These are phyloP conservation scores for Lipophrys pholis DNA, from an alignment of 2,113 vertebrate species.

Conservation along the genomic window DNA sequence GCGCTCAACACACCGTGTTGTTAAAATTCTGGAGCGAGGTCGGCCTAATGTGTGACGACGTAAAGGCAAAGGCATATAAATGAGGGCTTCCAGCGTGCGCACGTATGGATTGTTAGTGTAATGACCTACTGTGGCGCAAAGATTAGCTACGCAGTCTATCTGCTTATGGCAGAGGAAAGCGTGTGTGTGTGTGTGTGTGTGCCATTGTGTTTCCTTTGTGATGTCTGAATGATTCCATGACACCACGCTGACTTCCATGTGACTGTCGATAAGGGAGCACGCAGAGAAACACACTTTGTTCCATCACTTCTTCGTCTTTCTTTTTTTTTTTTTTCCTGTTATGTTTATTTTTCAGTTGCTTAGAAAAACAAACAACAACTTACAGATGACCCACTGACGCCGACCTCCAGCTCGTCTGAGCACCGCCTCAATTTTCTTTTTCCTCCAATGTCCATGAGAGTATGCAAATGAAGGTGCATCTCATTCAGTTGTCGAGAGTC, in stretches of 20 bases:
- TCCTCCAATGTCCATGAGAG: slow-evolving; percentile 66
- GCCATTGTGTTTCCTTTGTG: slow-evolving; percentile 43
- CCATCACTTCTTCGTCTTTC: slow-evolving; percentile 20
- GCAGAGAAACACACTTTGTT: slow-evolving; percentile 44
- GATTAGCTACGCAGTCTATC: slow-evolving; percentile 56
- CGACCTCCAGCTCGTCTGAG: slow-evolving; percentile 49
- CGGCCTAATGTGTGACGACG: slow-evolving; percentile 49
- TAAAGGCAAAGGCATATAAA: slow-evolving; percentile 51
- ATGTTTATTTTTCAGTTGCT: slow-evolving; percentile 81
- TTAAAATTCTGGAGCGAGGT: slow-evolving; percentile 32
- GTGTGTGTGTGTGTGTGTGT: background rate
- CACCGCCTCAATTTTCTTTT: slow-evolving; percentile 2
- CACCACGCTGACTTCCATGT: slow-evolving; percentile 4
- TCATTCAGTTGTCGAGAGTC: slow-evolving; percentile 78
- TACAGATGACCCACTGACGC: slow-evolving; percentile 56
- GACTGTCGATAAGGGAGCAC: slow-evolving; percentile 8
- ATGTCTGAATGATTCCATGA: slow-evolving; percentile 23
- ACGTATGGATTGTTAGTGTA: slow-evolving; percentile 50
- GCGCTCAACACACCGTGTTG: background rate
- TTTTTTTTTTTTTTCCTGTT: slow-evolving; percentile 45
- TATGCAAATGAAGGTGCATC: slow-evolving; percentile 75
- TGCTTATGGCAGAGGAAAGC: slow-evolving; percentile 23
- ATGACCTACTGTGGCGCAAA: slow-evolving; percentile 53
- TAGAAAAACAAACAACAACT: slow-evolving; percentile 67
- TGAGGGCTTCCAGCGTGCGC: slow-evolving; percentile 46